Base-by-base conservation (phyloP, 2,113 vertebrate species). In the Columbina picui region DNA sequence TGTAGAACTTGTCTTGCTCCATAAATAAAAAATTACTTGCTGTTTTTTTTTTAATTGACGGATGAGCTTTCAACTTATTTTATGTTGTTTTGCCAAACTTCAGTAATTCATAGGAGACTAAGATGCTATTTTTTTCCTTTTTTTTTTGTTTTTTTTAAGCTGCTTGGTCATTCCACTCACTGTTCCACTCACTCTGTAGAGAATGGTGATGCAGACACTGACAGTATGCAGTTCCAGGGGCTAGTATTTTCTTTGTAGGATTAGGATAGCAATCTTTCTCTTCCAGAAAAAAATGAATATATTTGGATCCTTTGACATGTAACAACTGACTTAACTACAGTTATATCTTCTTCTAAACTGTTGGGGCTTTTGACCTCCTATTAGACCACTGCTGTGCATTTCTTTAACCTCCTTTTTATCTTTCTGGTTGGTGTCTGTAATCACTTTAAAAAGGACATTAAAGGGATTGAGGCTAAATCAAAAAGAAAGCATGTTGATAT, bases 391-490 rank as follows among this genome's bases (percentile, higher is more conserved):
- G 78, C 89, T 91, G 49, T 91, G 63, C 75, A 65, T 93, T 95
- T 92, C 65, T 94, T 95, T 95, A 96, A 95, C 89, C 65, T 96
- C 88, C 69, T 96, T 91, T 96, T 97, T 94, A 92, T 95, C 84
- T 97, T 95, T 93, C 76, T 94, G 90, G 56, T 89, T 96, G 80
- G 73, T 96, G 81, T 96, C 84, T 89, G 78, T 89, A 96, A 94
- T 90, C 87, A 65, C 53, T 95, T 94, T 70, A 96, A 93, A 95
- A 96, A 82, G 74, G 91, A 82, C 76, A 79, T 87, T 96, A 95
- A 95, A 95, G 89, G 49, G 84, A 92, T 96, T 95, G 91, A 96
- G 94, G 67, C 93, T 95, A 96, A 97, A 92, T 95, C 89, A 92
- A 89, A 96, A 93, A 94, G 92, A 93, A 97, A 85, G 87, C 82